Conservation (phyloP, 2,888 invertebrate genomes). For the Lapara coniferarum region DNA sequence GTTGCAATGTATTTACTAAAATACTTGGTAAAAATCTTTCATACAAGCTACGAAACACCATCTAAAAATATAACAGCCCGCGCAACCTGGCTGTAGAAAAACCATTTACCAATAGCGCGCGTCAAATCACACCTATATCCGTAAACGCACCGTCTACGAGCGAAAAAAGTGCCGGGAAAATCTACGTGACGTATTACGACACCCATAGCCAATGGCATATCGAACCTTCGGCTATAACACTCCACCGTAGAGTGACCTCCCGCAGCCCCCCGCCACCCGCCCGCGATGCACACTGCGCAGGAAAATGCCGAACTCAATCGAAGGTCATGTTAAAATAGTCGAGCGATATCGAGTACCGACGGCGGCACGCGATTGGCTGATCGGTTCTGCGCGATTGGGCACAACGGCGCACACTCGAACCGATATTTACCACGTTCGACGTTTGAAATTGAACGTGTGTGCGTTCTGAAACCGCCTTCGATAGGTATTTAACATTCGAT, state of each 20-base stretch:
- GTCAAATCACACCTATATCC: conserved; percentile 40
- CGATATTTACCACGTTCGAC: conserved; percentile 72
- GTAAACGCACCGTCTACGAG: conserved; percentile 55
- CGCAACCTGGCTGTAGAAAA: conserved; percentile 9
- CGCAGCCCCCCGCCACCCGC: conserved; percentile 38
- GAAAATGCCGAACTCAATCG: conserved; percentile 27
- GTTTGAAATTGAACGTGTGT: conserved; percentile 56
- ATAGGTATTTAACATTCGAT: conserved; percentile 69
- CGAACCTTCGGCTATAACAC: conserved; percentile 64
- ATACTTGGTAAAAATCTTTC: not conserved
- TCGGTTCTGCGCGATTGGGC: conserved; percentile 84
- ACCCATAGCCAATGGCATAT: conserved; percentile 76
- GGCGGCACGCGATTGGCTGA: conserved; percentile 75
- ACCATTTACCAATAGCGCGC: conserved; percentile 48
- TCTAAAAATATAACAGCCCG: conserved; percentile 16
- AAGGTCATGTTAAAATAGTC: conserved; percentile 46
- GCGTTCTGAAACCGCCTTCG: conserved; percentile 64
- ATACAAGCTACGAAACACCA: not conserved
- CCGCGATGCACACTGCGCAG: conserved; percentile 29
- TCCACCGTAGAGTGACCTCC: conserved; percentile 44
- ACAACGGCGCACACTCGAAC: conserved; percentile 84
- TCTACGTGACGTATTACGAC: conserved; percentile 74
- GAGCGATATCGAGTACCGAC: conserved; percentile 66
- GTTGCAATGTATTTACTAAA: no score
- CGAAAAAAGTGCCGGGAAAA: conserved; percentile 71